Evolutionary conservation across 2,113 vertebrate genomes (phyloP).

Genomic region (Addax nasomaculatus): DNA sequence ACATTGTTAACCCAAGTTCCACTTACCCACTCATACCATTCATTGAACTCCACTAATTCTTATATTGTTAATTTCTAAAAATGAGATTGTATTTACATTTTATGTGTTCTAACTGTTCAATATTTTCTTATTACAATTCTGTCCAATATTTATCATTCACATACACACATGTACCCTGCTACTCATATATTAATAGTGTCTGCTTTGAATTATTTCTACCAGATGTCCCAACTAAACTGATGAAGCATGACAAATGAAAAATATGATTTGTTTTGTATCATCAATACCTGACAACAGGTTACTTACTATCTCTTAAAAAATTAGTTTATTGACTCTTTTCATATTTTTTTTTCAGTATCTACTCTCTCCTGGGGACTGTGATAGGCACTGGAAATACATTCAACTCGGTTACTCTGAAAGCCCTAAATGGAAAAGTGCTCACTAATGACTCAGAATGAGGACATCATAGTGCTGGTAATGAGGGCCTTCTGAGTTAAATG

Average conservation of each 20-base stretch:
- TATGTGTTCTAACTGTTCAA: neutral
- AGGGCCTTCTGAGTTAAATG: neutral
- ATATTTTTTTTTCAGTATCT: neutral
- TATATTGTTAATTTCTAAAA: neutral
- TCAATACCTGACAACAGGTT: neutral
- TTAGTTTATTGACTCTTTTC: neutral
- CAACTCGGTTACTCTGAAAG: neutral
- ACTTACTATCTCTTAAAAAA: neutral
- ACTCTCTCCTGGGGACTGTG: neutral
- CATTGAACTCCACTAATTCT: neutral
- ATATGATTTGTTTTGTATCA: neutral
- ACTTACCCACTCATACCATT: neutral
- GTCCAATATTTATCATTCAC: neutral
- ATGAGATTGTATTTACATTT: neutral
- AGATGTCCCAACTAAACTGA: neutral
- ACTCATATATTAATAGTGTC: neutral
- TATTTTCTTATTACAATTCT: neutral
- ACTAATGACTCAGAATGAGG: neutral
- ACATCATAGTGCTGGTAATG: neutral
- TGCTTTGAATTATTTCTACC: neutral
- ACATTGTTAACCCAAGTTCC: neutral
- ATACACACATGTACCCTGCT: neutral
- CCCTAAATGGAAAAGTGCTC: neutral
- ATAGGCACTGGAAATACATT: neutral
- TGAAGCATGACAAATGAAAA: constrained; percentile 11